Evolutionary conservation across 1,140 invertebrate genomes (phyloP).

Genomic region (Drosophila prosaltans): DNA sequence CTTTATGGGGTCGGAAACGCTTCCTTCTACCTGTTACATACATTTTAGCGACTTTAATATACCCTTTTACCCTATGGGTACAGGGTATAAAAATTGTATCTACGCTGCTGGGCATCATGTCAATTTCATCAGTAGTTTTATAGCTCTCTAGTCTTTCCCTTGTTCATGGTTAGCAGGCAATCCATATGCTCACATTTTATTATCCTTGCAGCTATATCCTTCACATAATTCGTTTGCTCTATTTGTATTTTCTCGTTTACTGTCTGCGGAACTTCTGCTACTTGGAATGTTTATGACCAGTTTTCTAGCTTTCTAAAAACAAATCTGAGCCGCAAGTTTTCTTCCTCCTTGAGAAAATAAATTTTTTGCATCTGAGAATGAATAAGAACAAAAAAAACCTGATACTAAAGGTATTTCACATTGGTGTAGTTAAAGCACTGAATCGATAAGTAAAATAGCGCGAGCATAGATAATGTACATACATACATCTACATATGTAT

Average conservation of each 20-base stretch:
- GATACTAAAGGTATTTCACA: background rate
- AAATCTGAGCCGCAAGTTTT: slow-evolving; percentile 8
- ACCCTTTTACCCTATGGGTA: too few relatives aligned
- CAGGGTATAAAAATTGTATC: too few relatives aligned
- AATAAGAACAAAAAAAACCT: background rate
- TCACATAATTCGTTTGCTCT: slow-evolving; percentile 54
- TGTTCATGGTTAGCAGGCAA: background rate
- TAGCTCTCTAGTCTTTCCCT: slow-evolving; percentile 11
- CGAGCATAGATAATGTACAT: background rate
- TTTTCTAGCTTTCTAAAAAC: slow-evolving; percentile 11
- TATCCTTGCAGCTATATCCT: slow-evolving; percentile 48
- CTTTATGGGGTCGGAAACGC: too few relatives aligned
- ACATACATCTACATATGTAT: background rate
- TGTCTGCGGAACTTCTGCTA: slow-evolving; percentile 26
- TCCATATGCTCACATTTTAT: slow-evolving; percentile 42
- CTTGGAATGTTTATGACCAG: slow-evolving; percentile 33
- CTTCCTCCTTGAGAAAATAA: background rate
- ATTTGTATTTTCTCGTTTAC: slow-evolving; percentile 45
- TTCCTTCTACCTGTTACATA: too few relatives aligned
- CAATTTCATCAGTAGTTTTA: slow-evolving; percentile 52
- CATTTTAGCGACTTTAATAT: too few relatives aligned
- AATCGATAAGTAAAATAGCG: background rate
- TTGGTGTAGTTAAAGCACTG: background rate
- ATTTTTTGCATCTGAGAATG: background rate
- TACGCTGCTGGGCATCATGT: slow-evolving; percentile 9